These are phyloP conservation scores for Hofmannophila pseudospretella DNA, from an alignment of 2,888 invertebrate genomes.

Conservation along the genomic window DNA sequence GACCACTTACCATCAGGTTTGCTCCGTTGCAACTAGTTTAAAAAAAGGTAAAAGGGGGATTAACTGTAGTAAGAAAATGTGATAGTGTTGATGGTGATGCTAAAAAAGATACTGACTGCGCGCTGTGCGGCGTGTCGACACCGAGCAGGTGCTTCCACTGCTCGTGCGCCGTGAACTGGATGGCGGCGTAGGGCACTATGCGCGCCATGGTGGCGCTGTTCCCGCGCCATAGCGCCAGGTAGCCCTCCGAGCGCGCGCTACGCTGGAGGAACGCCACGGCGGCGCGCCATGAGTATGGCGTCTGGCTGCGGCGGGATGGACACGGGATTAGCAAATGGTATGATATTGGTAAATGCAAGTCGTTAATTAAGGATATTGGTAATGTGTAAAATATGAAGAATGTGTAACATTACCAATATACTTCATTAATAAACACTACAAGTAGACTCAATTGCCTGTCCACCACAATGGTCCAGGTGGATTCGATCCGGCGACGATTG, in stretches of 20 bases:
- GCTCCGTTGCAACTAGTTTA: too few relatives aligned
- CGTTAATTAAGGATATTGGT: too few relatives aligned
- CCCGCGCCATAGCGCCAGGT: slow-evolving; percentile 94
- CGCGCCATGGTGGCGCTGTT: slow-evolving; percentile 99
- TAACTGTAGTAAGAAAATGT: background rate
- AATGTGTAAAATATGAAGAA: too few relatives aligned
- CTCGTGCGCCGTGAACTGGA: slow-evolving; percentile 98
- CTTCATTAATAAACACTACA: too few relatives aligned
- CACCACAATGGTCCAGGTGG: too few relatives aligned
- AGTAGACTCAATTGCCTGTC: too few relatives aligned
- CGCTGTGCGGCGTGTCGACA: slow-evolving; percentile 78
- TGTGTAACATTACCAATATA: too few relatives aligned
- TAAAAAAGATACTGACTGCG: slow-evolving; percentile 46
- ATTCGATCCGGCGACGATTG: too few relatives aligned
- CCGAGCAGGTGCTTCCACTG: slow-evolving; percentile 92
- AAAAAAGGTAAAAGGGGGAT: background rate
- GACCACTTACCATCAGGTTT: too few relatives aligned
- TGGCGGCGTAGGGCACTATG: slow-evolving; percentile 97
- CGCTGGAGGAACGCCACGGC: slow-evolving; percentile 82
- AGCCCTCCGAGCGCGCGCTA: slow-evolving; percentile 87
- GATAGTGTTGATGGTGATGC: background rate
- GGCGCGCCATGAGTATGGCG: slow-evolving; percentile 84
- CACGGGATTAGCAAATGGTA: too few relatives aligned
- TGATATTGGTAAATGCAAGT: too few relatives aligned
- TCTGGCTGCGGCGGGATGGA: too few relatives aligned